phyloP scores from a whole-genome alignment of 2,888 invertebrate genomes.

The Cheilosia urbana region DNA sequence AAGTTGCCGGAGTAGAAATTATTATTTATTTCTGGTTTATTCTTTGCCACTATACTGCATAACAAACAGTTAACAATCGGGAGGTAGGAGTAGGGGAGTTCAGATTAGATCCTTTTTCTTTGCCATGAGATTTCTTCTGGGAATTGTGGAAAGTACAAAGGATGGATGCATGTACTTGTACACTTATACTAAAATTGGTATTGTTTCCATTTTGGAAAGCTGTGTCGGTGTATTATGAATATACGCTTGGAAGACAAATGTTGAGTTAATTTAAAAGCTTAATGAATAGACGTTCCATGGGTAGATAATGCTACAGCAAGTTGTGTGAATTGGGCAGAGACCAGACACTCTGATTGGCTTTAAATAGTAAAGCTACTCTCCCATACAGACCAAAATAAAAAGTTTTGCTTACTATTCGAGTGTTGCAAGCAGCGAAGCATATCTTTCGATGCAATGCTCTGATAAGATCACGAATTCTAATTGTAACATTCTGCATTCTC shows the following conservation, averaged over 20 bases:
- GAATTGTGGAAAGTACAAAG: conserved; percentile 39
- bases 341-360: too few species aligned
- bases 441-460: too few species aligned
- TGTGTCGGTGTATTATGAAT: neutral
- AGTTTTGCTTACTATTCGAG: too few species aligned
- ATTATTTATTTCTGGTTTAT: conserved; percentile 56
- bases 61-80: conserved; percentile 31
- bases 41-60: conserved; percentile 16
- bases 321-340: too few species aligned
- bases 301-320: neutral
- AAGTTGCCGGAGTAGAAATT: conserved; percentile 53
- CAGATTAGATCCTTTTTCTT: conserved; percentile 19
- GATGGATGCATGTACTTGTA: neutral
- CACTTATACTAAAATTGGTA: conserved; percentile 5
- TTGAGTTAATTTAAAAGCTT: too few species aligned
- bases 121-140: conserved; percentile 23
- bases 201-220: conserved; percentile 15
- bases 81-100: neutral
- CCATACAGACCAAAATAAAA: too few species aligned
- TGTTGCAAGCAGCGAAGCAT: too few species aligned
- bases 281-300: too few species aligned
- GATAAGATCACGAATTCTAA: too few species aligned
- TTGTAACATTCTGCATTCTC: too few species aligned
- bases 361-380: too few species aligned
- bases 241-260: too few species aligned